Evolutionary conservation across 2,113 vertebrate genomes (phyloP).

Genomic region (Hemiscyllium ocellatum): DNA sequence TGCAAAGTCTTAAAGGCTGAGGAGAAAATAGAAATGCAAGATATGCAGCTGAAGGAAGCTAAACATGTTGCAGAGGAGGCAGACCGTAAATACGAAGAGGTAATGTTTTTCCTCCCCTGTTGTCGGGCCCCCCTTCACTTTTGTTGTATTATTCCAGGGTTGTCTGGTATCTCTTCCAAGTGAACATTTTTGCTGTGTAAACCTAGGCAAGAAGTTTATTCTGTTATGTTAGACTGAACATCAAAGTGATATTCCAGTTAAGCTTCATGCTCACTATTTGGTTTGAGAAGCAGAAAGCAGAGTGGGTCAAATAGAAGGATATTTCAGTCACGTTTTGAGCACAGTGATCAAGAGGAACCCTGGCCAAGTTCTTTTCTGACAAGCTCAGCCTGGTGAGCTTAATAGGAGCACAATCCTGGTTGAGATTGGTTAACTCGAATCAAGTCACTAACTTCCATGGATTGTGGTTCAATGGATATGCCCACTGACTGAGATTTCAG

Average conservation of each 20-base stretch:
- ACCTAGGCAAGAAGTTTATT: background rate
- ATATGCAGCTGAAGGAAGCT: constrained; percentile 97
- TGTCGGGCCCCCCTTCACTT: background rate
- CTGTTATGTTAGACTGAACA: background rate
- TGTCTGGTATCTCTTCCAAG: background rate
- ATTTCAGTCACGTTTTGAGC: background rate
- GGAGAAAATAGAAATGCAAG: constrained; percentile 98
- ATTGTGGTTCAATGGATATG: background rate
- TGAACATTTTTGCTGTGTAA: background rate
- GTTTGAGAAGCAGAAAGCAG: background rate
- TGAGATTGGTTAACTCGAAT: background rate
- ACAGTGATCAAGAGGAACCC: background rate
- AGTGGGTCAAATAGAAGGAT: background rate
- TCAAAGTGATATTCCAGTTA: background rate
- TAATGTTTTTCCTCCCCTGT: constrained; percentile 42
- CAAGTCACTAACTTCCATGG: too few relatives aligned
- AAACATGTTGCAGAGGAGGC: constrained; percentile 97
- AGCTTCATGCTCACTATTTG: background rate
- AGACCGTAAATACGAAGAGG: constrained; percentile 98
- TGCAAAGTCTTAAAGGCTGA: constrained; percentile 93
- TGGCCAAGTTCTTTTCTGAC: background rate
- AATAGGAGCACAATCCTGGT: background rate
- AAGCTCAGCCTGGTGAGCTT: background rate
- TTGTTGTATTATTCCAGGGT: background rate
- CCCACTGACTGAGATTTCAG: background rate